A percentile compares a stretch with the other conserved stretches of the same genome.
These are phyloP conservation scores for Lamproptera curius DNA, from an alignment of 2,888 invertebrate species.

Conservation along the genomic window DNA sequence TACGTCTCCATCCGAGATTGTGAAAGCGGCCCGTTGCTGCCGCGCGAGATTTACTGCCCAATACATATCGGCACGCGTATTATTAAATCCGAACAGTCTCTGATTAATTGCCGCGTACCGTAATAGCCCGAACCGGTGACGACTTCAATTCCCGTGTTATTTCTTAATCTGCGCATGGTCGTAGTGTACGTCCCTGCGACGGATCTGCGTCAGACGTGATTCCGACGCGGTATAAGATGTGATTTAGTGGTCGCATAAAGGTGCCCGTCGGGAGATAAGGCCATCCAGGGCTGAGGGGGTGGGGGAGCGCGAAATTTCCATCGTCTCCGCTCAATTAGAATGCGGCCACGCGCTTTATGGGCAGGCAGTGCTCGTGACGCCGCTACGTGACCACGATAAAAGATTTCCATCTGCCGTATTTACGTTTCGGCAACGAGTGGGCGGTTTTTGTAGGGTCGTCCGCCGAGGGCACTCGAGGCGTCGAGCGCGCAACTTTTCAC, in stretches of 20 bases:
- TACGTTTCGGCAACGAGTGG: slow-evolving; percentile 75
- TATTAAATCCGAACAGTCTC: slow-evolving; percentile 63
- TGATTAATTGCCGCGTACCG: slow-evolving; percentile 66
- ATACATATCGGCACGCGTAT: slow-evolving; percentile 63
- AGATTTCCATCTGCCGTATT: slow-evolving; percentile 78
- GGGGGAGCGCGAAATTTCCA: slow-evolving; percentile 66
- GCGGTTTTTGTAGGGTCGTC: slow-evolving; percentile 75
- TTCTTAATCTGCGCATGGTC: slow-evolving; percentile 53
- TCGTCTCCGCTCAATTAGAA: slow-evolving; percentile 72
- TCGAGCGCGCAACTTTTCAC: slow-evolving; percentile 64
- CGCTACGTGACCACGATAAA: slow-evolving; percentile 77
- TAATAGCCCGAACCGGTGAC: slow-evolving; percentile 64
- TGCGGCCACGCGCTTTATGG: slow-evolving; percentile 71
- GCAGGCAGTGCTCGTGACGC: slow-evolving; percentile 73
- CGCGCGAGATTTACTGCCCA: slow-evolving; percentile 65
- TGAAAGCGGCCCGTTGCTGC: slow-evolving; percentile 64
- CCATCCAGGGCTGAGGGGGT: too few relatives aligned
- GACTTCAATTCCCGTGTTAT: slow-evolving; percentile 57
- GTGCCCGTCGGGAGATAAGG: neutral
- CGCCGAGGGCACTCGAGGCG: slow-evolving; percentile 49
- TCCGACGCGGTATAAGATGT: slow-evolving; percentile 61
- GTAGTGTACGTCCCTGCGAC: slow-evolving; percentile 13
- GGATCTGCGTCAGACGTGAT: slow-evolving; percentile 43
- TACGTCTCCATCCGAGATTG: slow-evolving; percentile 73
- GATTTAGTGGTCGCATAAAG: slow-evolving; percentile 40